These are phyloP conservation scores for Eubasilissa regina DNA, from an alignment of 1,140 invertebrate genomes.

Conservation along the genomic window DNA sequence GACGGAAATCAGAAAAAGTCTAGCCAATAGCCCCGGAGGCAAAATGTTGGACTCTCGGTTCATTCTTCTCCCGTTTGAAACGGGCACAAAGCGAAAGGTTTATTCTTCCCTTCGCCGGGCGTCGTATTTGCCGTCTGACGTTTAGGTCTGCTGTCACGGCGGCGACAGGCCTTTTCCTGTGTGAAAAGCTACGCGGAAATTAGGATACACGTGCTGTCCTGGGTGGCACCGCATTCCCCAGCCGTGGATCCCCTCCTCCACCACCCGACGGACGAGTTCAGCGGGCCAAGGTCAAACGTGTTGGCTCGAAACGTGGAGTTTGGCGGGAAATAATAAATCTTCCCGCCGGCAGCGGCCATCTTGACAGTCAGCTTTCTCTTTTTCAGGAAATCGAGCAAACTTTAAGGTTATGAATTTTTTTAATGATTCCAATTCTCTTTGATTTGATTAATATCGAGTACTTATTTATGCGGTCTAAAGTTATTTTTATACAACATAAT, in stretches of 20 bases:
- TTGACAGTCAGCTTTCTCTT: conserved; percentile 12
- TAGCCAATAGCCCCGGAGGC: not conserved
- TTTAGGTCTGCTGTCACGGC: not conserved
- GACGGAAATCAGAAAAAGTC: not conserved
- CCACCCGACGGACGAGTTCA: conserved; percentile 11
- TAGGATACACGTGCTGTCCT: conserved; percentile 37
- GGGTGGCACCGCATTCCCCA: not conserved
- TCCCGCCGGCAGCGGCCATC: conserved; percentile 11
- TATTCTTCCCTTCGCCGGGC: not conserved
- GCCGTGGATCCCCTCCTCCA: not conserved
- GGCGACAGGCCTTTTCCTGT: conserved; percentile 13
- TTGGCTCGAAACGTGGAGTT: conserved; percentile 27
- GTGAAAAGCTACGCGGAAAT: conserved; percentile 36
- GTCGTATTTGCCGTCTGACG: not conserved
- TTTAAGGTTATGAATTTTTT: too few relatives aligned
- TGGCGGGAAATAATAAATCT: conserved; percentile 19
- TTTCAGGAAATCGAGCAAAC: too few relatives aligned
- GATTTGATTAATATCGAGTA: too few relatives aligned
- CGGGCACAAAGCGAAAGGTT: not conserved
- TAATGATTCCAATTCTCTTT: too few relatives aligned
- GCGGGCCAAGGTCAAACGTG: conserved; percentile 33
- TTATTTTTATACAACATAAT: too few relatives aligned
- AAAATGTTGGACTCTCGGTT: not conserved
- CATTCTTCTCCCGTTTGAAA: not conserved
- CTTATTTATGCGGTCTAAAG: too few relatives aligned